phyloP scores from a whole-genome alignment of 2,888 invertebrate genomes.

The Operophtera brumata region DNA sequence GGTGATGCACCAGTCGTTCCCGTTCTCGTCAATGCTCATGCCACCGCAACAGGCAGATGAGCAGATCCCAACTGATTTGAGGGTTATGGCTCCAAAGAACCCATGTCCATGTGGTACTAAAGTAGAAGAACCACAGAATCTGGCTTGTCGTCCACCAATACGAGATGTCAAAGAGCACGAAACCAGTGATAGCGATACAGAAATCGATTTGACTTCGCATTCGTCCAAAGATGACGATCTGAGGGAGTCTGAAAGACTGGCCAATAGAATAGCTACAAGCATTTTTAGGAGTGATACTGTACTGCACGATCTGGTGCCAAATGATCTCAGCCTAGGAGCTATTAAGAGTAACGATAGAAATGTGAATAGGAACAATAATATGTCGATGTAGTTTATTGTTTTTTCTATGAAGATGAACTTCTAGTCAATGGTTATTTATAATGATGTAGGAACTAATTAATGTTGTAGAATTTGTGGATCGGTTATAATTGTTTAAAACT shows the following conservation, averaged over 20 bases:
- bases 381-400: slow-evolving; percentile 49
- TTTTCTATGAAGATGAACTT: slow-evolving; percentile 17
- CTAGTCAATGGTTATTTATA: slow-evolving; percentile 32
- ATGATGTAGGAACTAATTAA: slow-evolving; percentile 1
- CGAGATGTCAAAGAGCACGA: slow-evolving; percentile 52
- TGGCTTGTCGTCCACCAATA: slow-evolving; percentile 60
- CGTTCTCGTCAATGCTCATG: slow-evolving; percentile 65
- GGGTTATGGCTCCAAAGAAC: slow-evolving; percentile 61
- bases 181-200: slow-evolving; percentile 74
- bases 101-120: slow-evolving; percentile 59
- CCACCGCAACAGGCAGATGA: slow-evolving; percentile 59
- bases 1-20: slow-evolving; percentile 61
- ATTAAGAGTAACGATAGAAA: slow-evolving; percentile 58
- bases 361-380: slow-evolving; percentile 55
- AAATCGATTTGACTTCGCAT: slow-evolving; percentile 76
- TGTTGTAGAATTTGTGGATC: slow-evolving; percentile 31
- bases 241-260: slow-evolving; percentile 68
- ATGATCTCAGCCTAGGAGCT: slow-evolving; percentile 69
- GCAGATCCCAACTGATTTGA: slow-evolving; percentile 67
- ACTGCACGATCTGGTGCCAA: slow-evolving; percentile 72
- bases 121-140: slow-evolving; percentile 64
- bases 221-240: slow-evolving; percentile 73
- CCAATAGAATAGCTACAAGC: slow-evolving; percentile 70
- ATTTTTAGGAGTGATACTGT: slow-evolving; percentile 71
- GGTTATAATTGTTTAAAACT: slow-evolving; percentile 1